Evolutionary conservation across 2,888 invertebrate genomes (phyloP).

Genomic region (Danaus chrysippus): DNA sequence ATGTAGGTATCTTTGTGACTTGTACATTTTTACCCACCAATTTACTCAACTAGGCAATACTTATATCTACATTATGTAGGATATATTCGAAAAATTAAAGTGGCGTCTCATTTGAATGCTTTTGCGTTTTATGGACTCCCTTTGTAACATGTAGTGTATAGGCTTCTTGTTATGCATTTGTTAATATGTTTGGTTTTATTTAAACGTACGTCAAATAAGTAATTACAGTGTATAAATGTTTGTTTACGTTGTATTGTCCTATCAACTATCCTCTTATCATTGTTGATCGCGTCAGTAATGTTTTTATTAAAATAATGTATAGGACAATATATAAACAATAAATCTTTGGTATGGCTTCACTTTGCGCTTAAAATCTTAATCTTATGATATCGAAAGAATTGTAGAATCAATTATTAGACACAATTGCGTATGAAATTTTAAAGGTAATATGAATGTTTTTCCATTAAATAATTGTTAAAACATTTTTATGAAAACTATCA

Average conservation of each 20-base stretch:
- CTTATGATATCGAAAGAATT: too few relatives aligned
- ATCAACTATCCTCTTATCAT: background rate
- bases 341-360: background rate
- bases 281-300: background rate
- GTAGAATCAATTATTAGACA: too few relatives aligned
- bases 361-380: too few relatives aligned
- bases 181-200: too few relatives aligned
- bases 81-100: conserved; percentile 3
- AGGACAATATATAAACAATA: background rate
- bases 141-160: conserved; percentile 15
- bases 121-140: conserved; percentile 8
- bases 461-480: background rate
- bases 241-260: conserved; percentile 4
- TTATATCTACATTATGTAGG: background rate
- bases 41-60: too few relatives aligned
- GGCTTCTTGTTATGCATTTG: background rate
- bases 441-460: too few relatives aligned
- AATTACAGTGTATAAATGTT: background rate
- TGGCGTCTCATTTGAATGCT: conserved; percentile 13
- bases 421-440: too few relatives aligned
- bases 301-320: background rate
- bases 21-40: too few relatives aligned
- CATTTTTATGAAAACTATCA: background rate
- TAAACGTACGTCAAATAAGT: background rate
- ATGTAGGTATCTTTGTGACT: background rate